Conservation (phyloP, 2,797 vertebrate genomes). For the Sebastes flavidus region DNA sequence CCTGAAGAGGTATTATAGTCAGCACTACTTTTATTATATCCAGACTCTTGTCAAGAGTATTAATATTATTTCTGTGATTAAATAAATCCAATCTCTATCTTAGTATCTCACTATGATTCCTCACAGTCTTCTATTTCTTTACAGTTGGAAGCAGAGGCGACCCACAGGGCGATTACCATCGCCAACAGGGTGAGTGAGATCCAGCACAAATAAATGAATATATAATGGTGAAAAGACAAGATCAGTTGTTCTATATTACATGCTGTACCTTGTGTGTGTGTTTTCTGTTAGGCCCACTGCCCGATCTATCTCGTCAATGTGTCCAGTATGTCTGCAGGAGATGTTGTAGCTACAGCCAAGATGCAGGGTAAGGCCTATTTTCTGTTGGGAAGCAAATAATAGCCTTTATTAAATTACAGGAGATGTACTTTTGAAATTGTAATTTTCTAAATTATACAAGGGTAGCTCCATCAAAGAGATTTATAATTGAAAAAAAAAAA, state of each 20-base stretch:
- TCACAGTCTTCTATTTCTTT: constrained; percentile 15
- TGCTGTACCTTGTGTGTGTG: not conserved
- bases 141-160: constrained; percentile 95
- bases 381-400: not conserved
- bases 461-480: not conserved
- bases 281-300: constrained; percentile 87
- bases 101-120: not conserved
- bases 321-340: constrained; percentile 95
- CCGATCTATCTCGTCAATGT: constrained; percentile 95
- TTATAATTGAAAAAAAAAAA: not conserved
- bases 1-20: constrained; percentile 90
- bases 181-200: constrained; percentile 90
- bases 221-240: not conserved
- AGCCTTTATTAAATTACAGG: not conserved
- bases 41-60: not conserved
- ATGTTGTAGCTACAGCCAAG: constrained; percentile 92
- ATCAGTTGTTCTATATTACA: not conserved
- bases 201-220: not conserved
- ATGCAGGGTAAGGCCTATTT: constrained; percentile 90
- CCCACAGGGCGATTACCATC: constrained; percentile 94
- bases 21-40: not conserved
- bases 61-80: not conserved
- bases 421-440: not conserved
- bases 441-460: not conserved
- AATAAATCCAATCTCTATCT: not conserved